Evolutionary conservation across 2,113 vertebrate genomes (phyloP), one percentile per base, ranked within the genome.

Genomic region (Agelaius tricolor): DNA sequence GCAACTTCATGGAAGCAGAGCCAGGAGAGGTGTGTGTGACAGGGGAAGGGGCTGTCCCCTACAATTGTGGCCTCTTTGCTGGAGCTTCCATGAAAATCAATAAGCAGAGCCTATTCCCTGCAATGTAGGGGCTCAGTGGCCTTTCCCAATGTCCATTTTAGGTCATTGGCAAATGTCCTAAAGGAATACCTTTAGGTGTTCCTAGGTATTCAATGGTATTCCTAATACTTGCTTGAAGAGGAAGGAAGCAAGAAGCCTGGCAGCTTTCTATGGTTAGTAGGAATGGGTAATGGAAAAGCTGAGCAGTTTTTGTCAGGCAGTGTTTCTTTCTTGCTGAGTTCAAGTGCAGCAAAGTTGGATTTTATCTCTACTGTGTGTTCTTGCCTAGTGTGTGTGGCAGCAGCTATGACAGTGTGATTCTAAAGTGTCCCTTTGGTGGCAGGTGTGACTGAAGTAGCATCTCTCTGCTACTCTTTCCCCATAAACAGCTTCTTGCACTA

Each of bases 351-450:
- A 18, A 0, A 1, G 11, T 13, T 57, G 17, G 47, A 39, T 75
- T 20, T 0, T 16, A 0, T 37, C 63, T 81, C 69, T 41, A 0
- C 26, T 51, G 9, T 1, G 0, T 41, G 16, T 71, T 37, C 51
- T 26, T 5, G 5, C 46, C 8, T 2, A 41, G 43, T n/a, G 24
- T 31, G 28, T 37, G 49, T 61, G 33, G 51, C n/a, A 41, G 49
- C 13, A n/a, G 35, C 37, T 33, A 13, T 12, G 59, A 11, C 7
- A 21, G 4, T 16, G 44, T 31, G 26, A 30, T 55, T 93, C 51
- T 52, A 14, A 31, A 6, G 49, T 62, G n/a, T 26, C 23, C 19
- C 30, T 46, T 81, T 19, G 59, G 54, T 18, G 22, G 31, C 24
- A 76, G 43, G 13, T 44, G 15, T 54, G 58, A 30, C 58, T 46